Percentiles rank a stretch among this genome's conserved stretches.
Evolutionary conservation across 2,888 invertebrate genomes (phyloP).

Genomic region (Meiosimyza platycephala): DNA sequence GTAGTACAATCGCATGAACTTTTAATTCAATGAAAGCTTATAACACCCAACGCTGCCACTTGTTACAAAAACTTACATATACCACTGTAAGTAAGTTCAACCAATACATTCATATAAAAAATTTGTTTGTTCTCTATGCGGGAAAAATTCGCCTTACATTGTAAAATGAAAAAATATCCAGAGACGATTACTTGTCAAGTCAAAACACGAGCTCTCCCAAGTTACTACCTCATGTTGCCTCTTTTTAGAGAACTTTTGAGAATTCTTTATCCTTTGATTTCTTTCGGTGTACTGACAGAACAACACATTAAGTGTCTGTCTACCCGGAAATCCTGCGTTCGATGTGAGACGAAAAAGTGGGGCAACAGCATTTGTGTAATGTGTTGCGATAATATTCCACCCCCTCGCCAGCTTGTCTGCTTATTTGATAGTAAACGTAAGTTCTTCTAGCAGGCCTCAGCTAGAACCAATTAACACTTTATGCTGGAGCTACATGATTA

Average conservation of each 20-base stretch:
- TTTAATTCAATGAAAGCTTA: too few species aligned
- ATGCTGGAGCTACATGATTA: conserved; percentile 48
- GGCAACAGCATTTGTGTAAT: conserved; percentile 17
- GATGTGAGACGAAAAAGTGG: conserved; percentile 11
- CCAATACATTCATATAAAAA: neutral
- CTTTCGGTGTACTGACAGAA: conserved; percentile 21
- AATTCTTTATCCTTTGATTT: neutral
- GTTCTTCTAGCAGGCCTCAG: conserved; percentile 43
- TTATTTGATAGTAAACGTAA: conserved; percentile 29
- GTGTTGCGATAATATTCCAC: conserved; percentile 45
- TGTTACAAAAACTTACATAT: too few species aligned
- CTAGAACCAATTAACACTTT: conserved; percentile 52
- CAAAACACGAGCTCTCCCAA: too few species aligned
- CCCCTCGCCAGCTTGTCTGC: conserved; percentile 37
- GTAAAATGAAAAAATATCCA: neutral
- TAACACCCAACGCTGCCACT: too few species aligned
- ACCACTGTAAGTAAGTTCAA: neutral
- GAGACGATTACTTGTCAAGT: neutral
- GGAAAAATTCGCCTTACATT: neutral
- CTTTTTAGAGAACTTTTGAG: neutral
- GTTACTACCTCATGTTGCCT: neutral
- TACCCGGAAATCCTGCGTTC: neutral
- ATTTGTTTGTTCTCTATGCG: neutral
- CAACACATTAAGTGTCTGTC: conserved; percentile 24
- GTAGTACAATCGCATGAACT: too few species aligned